These are phyloP conservation scores for Lottia gigantea DNA, from an alignment of 2,888 invertebrate species.

Conservation along the genomic window DNA sequence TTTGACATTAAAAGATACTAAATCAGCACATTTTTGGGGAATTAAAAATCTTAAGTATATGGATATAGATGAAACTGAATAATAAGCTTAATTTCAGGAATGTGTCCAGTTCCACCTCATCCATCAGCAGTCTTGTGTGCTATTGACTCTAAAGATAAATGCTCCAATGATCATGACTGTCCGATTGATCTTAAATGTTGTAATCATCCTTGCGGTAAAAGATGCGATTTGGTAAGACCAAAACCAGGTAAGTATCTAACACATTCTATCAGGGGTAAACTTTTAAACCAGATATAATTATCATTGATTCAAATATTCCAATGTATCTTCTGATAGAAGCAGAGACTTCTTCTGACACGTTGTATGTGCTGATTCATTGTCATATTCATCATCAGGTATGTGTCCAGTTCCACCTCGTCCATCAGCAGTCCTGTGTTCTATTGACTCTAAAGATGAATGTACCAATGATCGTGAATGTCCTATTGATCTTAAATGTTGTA, in stretches of 20 bases:
- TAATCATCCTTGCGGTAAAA: neutral
- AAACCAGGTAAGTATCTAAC: neutral
- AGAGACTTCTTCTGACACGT: too few species aligned
- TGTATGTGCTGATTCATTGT: too few species aligned
- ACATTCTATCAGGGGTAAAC: too few species aligned
- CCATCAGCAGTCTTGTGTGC: neutral
- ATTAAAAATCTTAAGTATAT: too few species aligned
- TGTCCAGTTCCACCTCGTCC: neutral
- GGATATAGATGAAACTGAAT: too few species aligned
- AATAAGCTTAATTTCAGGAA: too few species aligned
- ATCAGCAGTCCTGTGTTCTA: neutral
- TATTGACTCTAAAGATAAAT: neutral
- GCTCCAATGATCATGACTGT: neutral
- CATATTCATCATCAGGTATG: too few species aligned
- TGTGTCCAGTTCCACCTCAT: neutral
- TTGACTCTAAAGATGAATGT: neutral
- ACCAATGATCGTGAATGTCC: neutral
- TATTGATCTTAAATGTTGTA: neutral
- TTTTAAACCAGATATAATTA: too few species aligned
- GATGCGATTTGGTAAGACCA: neutral
- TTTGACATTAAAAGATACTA: too few species aligned
- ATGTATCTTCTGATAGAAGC: too few species aligned
- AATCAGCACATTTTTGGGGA: too few species aligned
- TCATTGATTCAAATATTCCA: too few species aligned
- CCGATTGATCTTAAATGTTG: neutral